Evolutionary conservation across 2,113 vertebrate genomes (phyloP), one percentile per base, ranked within the genome.

Genomic region (Microtus oregoni): DNA sequence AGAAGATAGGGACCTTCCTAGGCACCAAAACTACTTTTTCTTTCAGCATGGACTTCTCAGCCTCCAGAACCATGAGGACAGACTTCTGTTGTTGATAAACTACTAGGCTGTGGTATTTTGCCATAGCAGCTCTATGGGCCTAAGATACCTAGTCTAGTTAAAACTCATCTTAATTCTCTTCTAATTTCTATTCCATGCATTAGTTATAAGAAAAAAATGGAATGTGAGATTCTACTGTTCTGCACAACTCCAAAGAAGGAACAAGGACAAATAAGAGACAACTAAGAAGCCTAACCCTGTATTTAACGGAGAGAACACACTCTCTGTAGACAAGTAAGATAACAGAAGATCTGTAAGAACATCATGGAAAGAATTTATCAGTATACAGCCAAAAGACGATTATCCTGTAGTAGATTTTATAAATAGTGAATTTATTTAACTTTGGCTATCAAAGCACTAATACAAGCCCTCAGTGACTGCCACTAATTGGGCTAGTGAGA

Each of bases 151-250:
- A 81, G 50, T 67, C 32, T 87, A 85, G 38, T 55, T 79, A 28
- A 81, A 19, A 67, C 65, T 92, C 38, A 30, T 89, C 73, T 86
- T 93, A 76, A 81, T 65, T 72, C 86, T 88, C 61, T 86, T 92
- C 44, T 63, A 44, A 38, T 76, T 96, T 77, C 77, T 38, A 32
- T 86, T 89, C 22, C 10, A 0, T 30, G 26, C 61, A 26, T 83
- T 76, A 93, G 90, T 65, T 67, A 52, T 13, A 86, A 92, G 41
- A 76, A 90, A 65, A 50, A 93, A 86, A 82, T 14, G 55, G 55
- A 19, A 58, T 58, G 55, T 58, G 55, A 20, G 5, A 58, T 58
- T 58, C 65, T 81, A 41, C 32, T 52, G 5, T 50, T 73, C 47
- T 41, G 28, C 30, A 10, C 38, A 73, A 5, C 47, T 90, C n/a